Evolutionary conservation across 2,888 invertebrate genomes (phyloP).

Genomic region (Caradrina clavipalpis): DNA sequence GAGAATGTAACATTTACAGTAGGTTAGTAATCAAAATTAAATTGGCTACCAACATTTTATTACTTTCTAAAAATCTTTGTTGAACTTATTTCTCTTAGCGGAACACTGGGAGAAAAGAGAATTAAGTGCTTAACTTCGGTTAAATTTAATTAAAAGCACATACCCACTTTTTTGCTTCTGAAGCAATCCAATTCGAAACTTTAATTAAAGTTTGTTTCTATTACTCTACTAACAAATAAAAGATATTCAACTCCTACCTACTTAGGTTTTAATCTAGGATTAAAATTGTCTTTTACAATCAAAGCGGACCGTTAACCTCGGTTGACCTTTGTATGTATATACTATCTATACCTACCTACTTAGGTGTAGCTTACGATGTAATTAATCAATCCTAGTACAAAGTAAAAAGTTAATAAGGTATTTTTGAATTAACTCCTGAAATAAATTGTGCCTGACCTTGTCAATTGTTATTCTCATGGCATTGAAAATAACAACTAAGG

Average conservation of each 20-base stretch:
- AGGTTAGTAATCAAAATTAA: too few relatives aligned
- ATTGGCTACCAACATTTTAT: background rate
- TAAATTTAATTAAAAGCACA: slow-evolving; percentile 27
- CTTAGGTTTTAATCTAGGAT: background rate
- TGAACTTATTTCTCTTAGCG: slow-evolving; percentile 8
- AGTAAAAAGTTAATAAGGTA: background rate
- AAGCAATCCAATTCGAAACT: slow-evolving; percentile 7
- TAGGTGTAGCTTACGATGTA: slow-evolving; percentile 13
- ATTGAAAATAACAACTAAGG: background rate
- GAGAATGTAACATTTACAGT: too few relatives aligned
- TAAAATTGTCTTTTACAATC: slow-evolving; percentile 23
- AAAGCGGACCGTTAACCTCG: slow-evolving; percentile 23
- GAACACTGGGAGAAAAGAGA: slow-evolving; percentile 6
- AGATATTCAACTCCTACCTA: background rate
- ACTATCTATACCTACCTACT: background rate
- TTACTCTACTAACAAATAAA: background rate
- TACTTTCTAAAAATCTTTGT: background rate
- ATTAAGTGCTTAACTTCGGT: background rate
- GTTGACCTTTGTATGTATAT: slow-evolving; percentile 25
- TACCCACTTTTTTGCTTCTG: slow-evolving; percentile 12
- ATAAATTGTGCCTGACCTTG: background rate
- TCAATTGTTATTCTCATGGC: background rate
- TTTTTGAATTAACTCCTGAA: background rate
- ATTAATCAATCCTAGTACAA: slow-evolving; percentile 16
- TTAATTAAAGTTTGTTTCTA: slow-evolving; percentile 27